A percentile compares a stretch with the other conserved stretches of the same genome.
Evolutionary conservation across 2,113 vertebrate genomes (phyloP).

Genomic region (Promerops cafer): DNA sequence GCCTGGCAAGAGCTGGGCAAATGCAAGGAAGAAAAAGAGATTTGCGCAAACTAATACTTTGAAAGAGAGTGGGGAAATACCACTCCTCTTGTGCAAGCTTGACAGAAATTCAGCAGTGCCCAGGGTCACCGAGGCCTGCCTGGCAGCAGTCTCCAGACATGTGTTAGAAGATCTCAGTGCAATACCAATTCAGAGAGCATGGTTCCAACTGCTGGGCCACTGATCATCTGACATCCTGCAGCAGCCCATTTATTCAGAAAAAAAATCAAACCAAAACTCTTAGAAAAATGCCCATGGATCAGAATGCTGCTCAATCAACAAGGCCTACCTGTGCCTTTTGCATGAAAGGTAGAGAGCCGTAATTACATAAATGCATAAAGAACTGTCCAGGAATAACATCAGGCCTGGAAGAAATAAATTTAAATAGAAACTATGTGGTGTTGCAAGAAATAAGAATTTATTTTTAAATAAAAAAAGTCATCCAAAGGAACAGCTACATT

Average conservation of each 20-base stretch:
- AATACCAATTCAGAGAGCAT: neutral
- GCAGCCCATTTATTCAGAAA: neutral
- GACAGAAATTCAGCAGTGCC: neutral
- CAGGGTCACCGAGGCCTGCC: neutral
- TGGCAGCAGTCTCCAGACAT: neutral
- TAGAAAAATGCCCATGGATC: neutral
- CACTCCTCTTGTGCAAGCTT: constrained; percentile 26
- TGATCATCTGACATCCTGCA: neutral
- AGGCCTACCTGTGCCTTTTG: neutral
- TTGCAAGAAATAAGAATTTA: neutral
- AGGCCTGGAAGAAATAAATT: neutral
- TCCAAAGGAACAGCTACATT: neutral
- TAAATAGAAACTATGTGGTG: neutral
- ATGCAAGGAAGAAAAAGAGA: neutral
- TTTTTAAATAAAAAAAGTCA: neutral
- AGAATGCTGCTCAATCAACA: neutral
- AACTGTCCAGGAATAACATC: neutral
- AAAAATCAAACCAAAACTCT: neutral
- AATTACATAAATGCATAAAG: neutral
- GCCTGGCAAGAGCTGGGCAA: neutral
- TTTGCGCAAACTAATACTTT: constrained; percentile 4
- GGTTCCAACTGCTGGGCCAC: neutral
- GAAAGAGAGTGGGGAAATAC: constrained; percentile 46
- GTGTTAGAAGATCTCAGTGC: neutral
- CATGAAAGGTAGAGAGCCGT: neutral